Evolutionary conservation across 2,113 vertebrate species (phyloP).

Genomic region (Oncorhynchus masou): DNA sequence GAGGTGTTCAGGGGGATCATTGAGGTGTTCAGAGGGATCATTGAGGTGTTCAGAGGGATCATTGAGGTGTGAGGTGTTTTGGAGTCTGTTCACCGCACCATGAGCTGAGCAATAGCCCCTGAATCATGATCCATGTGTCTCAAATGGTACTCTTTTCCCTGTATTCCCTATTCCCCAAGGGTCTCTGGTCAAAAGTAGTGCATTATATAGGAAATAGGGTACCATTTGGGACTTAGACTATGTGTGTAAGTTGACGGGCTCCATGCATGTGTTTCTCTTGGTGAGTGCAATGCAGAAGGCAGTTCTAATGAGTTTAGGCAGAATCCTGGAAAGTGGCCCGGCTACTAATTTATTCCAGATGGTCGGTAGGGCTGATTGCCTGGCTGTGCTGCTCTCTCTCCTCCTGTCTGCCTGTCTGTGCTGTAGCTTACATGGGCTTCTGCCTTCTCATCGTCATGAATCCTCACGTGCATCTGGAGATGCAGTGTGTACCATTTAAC

Average conservation of each 20-base stretch:
- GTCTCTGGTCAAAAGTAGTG: too few relatives aligned
- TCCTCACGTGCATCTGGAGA: background rate
- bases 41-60: background rate
- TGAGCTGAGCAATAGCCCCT: background rate
- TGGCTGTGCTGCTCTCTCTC: background rate
- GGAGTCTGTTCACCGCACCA: background rate
- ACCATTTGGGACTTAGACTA: too few relatives aligned
- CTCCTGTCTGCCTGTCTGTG: background rate
- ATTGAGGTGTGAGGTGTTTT: background rate
- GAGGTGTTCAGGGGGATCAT: background rate
- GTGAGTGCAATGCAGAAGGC: background rate
- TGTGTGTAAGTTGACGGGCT: background rate
- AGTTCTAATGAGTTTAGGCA: conserved; percentile 27
- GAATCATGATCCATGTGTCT: background rate
- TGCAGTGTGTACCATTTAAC: background rate
- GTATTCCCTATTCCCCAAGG: too few relatives aligned
- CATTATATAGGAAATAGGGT: too few relatives aligned
- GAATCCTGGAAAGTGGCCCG: conserved; percentile 12
- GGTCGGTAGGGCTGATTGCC: conserved; percentile 8
- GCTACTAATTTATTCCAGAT: conserved; percentile 25
- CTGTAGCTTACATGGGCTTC: background rate
- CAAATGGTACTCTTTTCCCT: background rate
- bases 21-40: too few relatives aligned
- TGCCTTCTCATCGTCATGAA: background rate
- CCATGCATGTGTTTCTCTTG: background rate